Evolutionary conservation across 1,140 invertebrate species (phyloP).

Genomic region (Nymphalis io): DNA sequence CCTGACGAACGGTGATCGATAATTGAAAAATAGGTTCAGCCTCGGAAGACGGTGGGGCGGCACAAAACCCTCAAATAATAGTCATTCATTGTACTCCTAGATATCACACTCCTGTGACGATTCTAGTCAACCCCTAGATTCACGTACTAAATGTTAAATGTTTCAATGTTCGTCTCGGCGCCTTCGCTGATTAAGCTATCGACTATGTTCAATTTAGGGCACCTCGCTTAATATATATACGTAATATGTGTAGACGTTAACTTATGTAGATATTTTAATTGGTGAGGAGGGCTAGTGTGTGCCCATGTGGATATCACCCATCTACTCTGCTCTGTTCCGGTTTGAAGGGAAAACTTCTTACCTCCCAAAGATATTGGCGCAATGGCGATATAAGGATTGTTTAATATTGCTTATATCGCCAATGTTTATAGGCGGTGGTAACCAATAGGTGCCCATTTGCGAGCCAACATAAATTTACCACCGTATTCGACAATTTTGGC

Average conservation of each 20-base stretch:
- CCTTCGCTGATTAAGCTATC: constrained; percentile 21
- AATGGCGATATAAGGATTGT: no score
- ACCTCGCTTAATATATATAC: background rate
- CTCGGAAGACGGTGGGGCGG: constrained; percentile 44
- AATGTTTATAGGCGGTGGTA: no score
- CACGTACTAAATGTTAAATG: constrained; percentile 29
- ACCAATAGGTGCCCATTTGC: no score
- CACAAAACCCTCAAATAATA: constrained; percentile 45
- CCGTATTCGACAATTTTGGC: no score
- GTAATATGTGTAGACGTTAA: background rate
- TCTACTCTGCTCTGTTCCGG: no score
- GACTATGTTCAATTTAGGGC: background rate
- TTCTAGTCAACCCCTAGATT: constrained; percentile 61
- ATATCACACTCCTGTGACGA: constrained; percentile 63
- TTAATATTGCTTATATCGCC: no score
- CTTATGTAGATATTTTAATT: no score
- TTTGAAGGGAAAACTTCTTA: no score
- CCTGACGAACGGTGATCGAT: constrained; percentile 14
- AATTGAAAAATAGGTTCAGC: constrained; percentile 17
- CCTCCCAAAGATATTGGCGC: no score
- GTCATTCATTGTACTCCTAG: constrained; percentile 51
- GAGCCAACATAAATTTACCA: no score
- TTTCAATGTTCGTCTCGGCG: constrained; percentile 20
- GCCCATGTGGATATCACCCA: no score
- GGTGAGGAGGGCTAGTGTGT: no score